These are phyloP conservation scores for Neodon shergylaensis DNA, from an alignment of 2,113 vertebrate genomes.

Conservation along the genomic window DNA sequence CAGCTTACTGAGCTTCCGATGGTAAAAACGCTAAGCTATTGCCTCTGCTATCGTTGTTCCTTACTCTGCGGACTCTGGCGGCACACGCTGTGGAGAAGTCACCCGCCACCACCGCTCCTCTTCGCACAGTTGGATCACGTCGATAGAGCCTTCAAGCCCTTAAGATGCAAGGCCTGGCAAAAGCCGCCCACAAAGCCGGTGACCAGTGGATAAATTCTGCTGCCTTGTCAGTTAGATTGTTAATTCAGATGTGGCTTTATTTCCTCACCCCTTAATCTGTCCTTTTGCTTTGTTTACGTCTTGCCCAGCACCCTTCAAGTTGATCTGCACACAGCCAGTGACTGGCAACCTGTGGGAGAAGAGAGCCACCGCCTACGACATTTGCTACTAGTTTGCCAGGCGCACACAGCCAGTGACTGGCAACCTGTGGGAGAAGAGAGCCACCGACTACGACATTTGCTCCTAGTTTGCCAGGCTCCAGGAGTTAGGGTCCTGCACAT, in stretches of 20 bases:
- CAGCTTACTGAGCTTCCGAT: constrained; percentile 82
- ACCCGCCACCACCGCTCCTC: constrained; percentile 49
- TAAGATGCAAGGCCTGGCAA: constrained; percentile 96
- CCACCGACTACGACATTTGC: not conserved
- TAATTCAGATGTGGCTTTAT: not conserved
- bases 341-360: not conserved
- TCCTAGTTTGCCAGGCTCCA: not conserved
- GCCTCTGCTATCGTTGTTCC: constrained; percentile 67
- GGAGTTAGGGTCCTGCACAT: not conserved
- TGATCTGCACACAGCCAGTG: not conserved
- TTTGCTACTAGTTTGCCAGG: not conserved
- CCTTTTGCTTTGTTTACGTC: not conserved
- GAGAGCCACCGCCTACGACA: not conserved
- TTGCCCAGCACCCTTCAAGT: not conserved
- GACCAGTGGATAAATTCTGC: constrained; percentile 96
- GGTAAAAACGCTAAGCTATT: constrained; percentile 83
- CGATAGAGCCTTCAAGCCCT: constrained; percentile 59
- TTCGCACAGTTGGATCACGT: not conserved
- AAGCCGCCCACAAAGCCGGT: constrained; percentile 96
- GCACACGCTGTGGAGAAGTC: not conserved
- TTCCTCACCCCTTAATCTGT: not conserved
- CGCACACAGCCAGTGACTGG: not conserved
- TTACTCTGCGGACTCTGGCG: constrained; percentile 64
- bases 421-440: not conserved
- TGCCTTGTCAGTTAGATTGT: constrained; percentile 83